Evolutionary conservation across 2,888 invertebrate species (phyloP), one percentile per base, ranked within the genome.

Genomic region (Agapetus fuscipes): DNA sequence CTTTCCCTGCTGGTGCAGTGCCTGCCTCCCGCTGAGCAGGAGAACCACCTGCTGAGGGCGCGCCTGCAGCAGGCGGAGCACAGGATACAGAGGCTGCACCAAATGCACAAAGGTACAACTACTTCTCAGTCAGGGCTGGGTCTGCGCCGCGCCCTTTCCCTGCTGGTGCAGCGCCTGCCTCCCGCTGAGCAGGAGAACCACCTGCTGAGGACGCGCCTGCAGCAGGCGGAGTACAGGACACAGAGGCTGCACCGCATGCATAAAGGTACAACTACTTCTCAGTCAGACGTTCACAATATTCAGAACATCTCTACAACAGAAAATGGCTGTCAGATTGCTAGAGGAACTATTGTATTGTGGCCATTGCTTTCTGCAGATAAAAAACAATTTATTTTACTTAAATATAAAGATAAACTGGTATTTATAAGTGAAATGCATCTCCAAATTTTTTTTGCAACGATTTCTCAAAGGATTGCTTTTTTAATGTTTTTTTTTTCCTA

Each of bases 101-200:
- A 45, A 14, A 5, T 43, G 12, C 48, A 48, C 28, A 48, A 43
- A 45, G 48, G 48, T 48, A 24, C 27, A 4, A 27, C 12, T 27
- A 12, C 5, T n/a, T n/a, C 20, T 20, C n/a, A n/a, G n/a, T 50
- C 51, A 30, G 44, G 57, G 33, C 29, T 52, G 48, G 63, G 60
- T 0, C 51, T 64, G 49, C 57, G 56, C 49, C 46, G 43, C 29
- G 52, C 61, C 11, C 56, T 64, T 42, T 51, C 51, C 6, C 54
- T 54, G 16, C 50, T 60, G 48, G 51, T 60, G 38, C 39, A 40
- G 1, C 53, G 56, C 3, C 46, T 56, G 39, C 57, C 57, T 10
- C 49, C 53, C 37, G 42, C 51, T 9, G 50, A 51, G 29, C 48
- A 34, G 29, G 45, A 49, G 41, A 50, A 52, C 3, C 42, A 42